Base-by-base conservation (phyloP, 2,888 invertebrate genomes). In the Dicycla oo region DNA sequence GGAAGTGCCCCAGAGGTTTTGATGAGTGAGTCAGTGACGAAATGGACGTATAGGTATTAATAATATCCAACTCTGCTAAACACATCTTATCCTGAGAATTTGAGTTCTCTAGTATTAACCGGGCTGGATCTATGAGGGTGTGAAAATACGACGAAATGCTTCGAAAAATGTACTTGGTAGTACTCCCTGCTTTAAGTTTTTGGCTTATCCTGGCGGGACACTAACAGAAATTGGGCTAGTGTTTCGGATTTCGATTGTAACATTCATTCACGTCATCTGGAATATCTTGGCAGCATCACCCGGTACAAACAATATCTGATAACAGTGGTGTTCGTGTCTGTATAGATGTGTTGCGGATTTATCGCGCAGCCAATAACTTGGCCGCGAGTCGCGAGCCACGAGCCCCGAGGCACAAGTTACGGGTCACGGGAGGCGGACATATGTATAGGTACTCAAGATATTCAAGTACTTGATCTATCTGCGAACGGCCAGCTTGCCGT, bases 401-500 rank as follows among this genome's bases (percentile, higher is more conserved):
- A 15, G 20, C n/a, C 66, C 5, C 26, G 10, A 3, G 64, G 63
- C 72, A 2, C 56, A 64, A 34, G 34, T 15, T 51, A 13, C 40
- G 10, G 1, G 64, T 63, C 70, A 2, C 56, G 67, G 68, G 68
- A 56, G 56, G 38, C 70, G 51, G 54, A 47, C 64, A 45, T 57
- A 20, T n/a, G n/a, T n/a, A n/a, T n/a, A n/a, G n/a, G n/a, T 15
- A 18, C 26, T 43, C 45, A 47, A 47, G 8, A 26, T 63, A 75
- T 80, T 72, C 40, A 51, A 73, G 75, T 68, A 83, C 75, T 70
- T 68, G 81, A 75, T 77, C 75, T 80, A 65, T 71, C 80, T 77
- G 73, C 65, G 81, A 81, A 51, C 73, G 72, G 56, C 40, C n/a
- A n/a, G n/a, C n/a, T n/a, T n/a, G n/a, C n/a, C 45, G 68, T 10